phyloP scores from a whole-genome alignment of 2,888 invertebrate genomes.

The Apotomis betuletana region DNA sequence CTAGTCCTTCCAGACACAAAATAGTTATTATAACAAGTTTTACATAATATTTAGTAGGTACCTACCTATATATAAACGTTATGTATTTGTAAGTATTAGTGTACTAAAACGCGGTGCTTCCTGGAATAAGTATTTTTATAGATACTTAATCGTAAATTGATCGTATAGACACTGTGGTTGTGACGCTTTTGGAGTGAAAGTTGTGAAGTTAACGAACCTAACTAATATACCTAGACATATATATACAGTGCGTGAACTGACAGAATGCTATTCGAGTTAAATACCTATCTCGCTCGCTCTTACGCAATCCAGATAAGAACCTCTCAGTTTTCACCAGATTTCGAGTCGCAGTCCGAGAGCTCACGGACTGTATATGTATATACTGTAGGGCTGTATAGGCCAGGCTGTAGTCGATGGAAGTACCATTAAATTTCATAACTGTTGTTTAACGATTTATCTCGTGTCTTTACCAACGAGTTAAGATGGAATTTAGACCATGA shows the following conservation, averaged over 20 bases:
- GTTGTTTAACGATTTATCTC: constrained; percentile 46
- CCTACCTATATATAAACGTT: too few relatives aligned
- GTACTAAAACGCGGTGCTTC: too few relatives aligned
- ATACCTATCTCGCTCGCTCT: too few relatives aligned
- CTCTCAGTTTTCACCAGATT: too few relatives aligned
- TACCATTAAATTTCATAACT: constrained; percentile 50
- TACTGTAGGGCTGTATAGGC: neutral
- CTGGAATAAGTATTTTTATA: neutral
- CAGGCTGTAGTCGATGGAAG: neutral
- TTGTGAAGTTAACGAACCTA: constrained; percentile 23
- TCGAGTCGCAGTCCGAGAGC: too few relatives aligned
- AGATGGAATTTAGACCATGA: constrained; percentile 56
- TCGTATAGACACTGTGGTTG: constrained; percentile 10
- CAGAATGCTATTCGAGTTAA: too few relatives aligned
- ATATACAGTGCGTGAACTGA: neutral
- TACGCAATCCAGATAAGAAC: too few relatives aligned
- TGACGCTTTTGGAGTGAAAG: constrained; percentile 33
- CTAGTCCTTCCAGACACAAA: too few relatives aligned
- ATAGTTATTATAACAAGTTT: too few relatives aligned
- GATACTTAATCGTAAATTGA: neutral
- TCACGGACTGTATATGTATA: constrained; percentile 1
- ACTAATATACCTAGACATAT: constrained; percentile 12
- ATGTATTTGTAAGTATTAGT: too few relatives aligned
- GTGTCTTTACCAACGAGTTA: constrained; percentile 51
- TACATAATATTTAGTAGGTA: too few relatives aligned